phyloP scores from a whole-genome alignment of 2,888 invertebrate species.

The Leptarthrus brevirostris region DNA sequence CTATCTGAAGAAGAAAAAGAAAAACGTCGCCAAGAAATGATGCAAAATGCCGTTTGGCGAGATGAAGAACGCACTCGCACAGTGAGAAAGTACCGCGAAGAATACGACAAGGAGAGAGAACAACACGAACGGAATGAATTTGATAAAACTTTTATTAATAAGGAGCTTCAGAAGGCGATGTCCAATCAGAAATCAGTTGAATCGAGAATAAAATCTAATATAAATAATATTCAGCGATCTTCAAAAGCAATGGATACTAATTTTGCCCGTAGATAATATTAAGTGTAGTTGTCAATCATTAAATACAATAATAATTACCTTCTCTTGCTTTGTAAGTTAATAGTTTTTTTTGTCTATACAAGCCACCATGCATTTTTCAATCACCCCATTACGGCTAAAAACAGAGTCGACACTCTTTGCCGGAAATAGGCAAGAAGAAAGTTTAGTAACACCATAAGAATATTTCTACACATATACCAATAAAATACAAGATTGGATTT shows the following conservation, averaged over 20 bases:
- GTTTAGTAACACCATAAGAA: too few relatives aligned
- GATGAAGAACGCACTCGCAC: slow-evolving; percentile 75
- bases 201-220: slow-evolving; percentile 85
- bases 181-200: slow-evolving; percentile 80
- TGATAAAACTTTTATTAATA: slow-evolving; percentile 69
- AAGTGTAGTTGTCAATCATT: too few relatives aligned
- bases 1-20: slow-evolving; percentile 77
- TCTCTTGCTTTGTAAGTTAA: too few relatives aligned
- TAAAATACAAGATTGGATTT: too few relatives aligned
- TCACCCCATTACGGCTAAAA: too few relatives aligned
- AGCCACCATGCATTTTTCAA: too few relatives aligned
- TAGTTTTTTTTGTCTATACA: too few relatives aligned
- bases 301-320: too few relatives aligned
- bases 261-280: slow-evolving; percentile 76
- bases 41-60: slow-evolving; percentile 79
- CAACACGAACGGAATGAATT: slow-evolving; percentile 67
- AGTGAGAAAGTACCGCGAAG: slow-evolving; percentile 74
- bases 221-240: slow-evolving; percentile 89
- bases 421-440: too few relatives aligned
- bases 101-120: slow-evolving; percentile 69
- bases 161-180: slow-evolving; percentile 66
- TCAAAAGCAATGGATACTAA: slow-evolving; percentile 83
- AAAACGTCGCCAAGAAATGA: slow-evolving; percentile 81
- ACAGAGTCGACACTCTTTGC: too few relatives aligned
- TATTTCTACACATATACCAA: too few relatives aligned